Base-by-base conservation (phyloP, 2,113 vertebrate genomes). In the Amphiprion percula region DNA sequence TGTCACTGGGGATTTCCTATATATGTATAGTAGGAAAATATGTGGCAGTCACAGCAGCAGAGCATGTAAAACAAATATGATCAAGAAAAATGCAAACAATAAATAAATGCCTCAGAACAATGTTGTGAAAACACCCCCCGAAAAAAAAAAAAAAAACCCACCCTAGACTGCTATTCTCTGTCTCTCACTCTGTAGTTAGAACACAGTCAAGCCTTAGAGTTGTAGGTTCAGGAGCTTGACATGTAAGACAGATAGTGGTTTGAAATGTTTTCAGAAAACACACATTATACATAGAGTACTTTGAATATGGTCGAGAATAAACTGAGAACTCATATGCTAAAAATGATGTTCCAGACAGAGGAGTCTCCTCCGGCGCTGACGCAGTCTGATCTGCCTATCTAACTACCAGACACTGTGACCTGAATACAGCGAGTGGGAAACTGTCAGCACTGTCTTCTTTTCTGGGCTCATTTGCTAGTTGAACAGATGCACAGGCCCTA, bases 381-480 rank as follows among this genome's bases (percentile, higher is more conserved):
- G 64, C 72, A 65, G 65, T 87, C 71, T 87, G 87, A 90, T 90
- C 82, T 82, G 81, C 77, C 83, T 81, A 67, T 85, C 71, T 85
- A 79, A 80, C 68, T 70, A 74, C 64, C 79, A 89, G 85, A 93
- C 78, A 68, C 79, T 80, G 85, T 88, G 89, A 93, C 88, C 88
- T 90, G 89, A 90, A 90, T 89, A 84, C 62, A 56, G 72, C 30
- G 5, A 79, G 53, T 86, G 47, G 71, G 56, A 83, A 80, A 69
- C 82, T 86, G 80, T 76, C 86, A 82, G 69, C 68, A 46, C 26
- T 54, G 30, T 65, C 71, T 90, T 72, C 54, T 76, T 82, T 80
- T 80, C 70, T 74, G 24, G 62, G 64, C 74, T 89, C 76, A 86
- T 87, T 89, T 88, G 55, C 53, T 72, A 60, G 55, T 71, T 78